phyloP scores from a whole-genome alignment of 2,888 invertebrate species.

The Linyphia triangularis region DNA sequence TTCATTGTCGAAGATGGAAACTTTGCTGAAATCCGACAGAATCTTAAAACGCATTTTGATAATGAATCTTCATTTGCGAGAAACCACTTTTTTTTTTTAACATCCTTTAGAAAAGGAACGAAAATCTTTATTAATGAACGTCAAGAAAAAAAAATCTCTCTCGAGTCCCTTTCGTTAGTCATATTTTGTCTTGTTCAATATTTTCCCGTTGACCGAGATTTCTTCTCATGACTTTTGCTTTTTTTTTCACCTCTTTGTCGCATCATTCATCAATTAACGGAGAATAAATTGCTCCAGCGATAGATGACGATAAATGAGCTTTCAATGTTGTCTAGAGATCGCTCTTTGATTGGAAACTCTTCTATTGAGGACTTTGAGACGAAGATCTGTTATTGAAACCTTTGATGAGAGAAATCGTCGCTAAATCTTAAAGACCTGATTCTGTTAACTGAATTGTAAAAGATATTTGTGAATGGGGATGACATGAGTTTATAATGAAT shows the following conservation, averaged over 20 bases:
- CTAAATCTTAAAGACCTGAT: too few relatives aligned
- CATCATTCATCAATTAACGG: constrained; percentile 55
- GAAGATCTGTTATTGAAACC: too few relatives aligned
- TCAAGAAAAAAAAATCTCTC: neutral
- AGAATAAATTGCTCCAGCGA: constrained; percentile 42
- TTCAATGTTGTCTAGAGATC: neutral
- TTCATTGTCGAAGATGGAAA: constrained; percentile 9
- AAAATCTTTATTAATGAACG: constrained; percentile 39
- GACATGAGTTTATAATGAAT: too few relatives aligned
- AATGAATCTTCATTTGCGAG: constrained; percentile 51
- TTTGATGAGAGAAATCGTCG: too few relatives aligned
- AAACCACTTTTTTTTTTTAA: constrained; percentile 14
- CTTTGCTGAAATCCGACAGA: constrained; percentile 29
- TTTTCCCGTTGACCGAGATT: neutral
- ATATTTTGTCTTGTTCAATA: constrained; percentile 22
- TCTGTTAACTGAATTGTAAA: too few relatives aligned
- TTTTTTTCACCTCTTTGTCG: neutral
- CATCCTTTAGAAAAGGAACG: neutral
- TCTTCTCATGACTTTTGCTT: neutral
- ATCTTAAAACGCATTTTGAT: neutral
- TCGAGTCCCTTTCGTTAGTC: constrained; percentile 23
- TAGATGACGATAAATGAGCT: constrained; percentile 37
- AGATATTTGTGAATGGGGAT: too few relatives aligned
- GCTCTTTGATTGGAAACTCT: too few relatives aligned
- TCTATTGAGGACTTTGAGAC: too few relatives aligned